Evolutionary conservation across 1,140 invertebrate genomes (phyloP).

Genomic region (Bradynema listronoti): DNA sequence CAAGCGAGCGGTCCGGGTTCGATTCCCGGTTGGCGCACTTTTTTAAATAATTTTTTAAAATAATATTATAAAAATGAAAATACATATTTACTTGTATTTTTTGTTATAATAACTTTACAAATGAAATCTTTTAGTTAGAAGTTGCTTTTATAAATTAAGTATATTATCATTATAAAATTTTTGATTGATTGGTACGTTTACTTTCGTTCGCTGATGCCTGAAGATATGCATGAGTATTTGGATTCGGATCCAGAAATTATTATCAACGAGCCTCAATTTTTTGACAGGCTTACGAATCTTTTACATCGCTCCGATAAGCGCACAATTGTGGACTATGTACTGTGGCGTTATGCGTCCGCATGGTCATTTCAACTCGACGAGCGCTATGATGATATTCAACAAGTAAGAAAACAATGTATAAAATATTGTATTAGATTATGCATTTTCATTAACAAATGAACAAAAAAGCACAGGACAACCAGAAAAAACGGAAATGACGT

Average conservation of each 20-base stretch:
- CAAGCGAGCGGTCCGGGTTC: too few species aligned
- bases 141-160: too few species aligned
- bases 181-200: constrained; percentile 43
- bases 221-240: constrained; percentile 41
- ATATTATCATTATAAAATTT: background rate
- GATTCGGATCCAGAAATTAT: constrained; percentile 41
- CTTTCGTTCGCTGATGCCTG: constrained; percentile 38
- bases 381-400: constrained; percentile 42
- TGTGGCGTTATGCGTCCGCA: constrained; percentile 41
- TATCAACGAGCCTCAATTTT: constrained; percentile 36
- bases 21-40: background rate
- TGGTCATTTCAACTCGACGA: constrained; percentile 46
- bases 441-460: background rate
- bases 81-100: too few species aligned
- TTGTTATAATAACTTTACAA: too few species aligned
- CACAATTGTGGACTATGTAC: constrained; percentile 39
- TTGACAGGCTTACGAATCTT: constrained; percentile 27
- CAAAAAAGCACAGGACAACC: too few species aligned
- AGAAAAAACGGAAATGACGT: too few species aligned
- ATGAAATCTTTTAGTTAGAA: too few species aligned
- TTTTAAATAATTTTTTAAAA: constrained; percentile 10
- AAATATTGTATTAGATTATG: constrained; percentile 14
- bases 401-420: too few species aligned
- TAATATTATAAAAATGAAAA: too few species aligned
- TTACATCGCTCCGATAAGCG: constrained; percentile 29